Percentiles rank a stretch among this genome's conserved stretches.
Evolutionary conservation across 2,888 invertebrate genomes (phyloP).

Genomic region (Hypselothyrea guttata): DNA sequence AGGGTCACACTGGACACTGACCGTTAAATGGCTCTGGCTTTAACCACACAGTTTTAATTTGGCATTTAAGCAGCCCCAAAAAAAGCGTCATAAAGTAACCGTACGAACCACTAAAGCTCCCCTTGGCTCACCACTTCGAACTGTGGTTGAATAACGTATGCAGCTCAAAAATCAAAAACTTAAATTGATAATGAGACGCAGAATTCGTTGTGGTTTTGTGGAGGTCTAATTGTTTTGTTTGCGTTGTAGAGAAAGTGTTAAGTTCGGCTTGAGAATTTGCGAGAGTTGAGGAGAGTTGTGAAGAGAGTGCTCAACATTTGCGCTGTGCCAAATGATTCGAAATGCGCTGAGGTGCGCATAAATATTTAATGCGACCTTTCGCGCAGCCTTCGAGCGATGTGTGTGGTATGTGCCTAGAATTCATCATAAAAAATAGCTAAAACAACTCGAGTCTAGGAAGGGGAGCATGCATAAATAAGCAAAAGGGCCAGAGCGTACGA

Average conservation of each 20-base stretch:
- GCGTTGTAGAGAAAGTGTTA: constrained; percentile 5
- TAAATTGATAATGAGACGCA: constrained; percentile 76
- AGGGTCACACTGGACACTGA: constrained; percentile 13
- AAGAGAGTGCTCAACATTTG: not conserved
- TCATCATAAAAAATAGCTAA: constrained; percentile 56
- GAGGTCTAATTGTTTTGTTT: constrained; percentile 38
- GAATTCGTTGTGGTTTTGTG: constrained; percentile 18
- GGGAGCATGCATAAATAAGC: constrained; percentile 68
- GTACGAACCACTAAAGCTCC: constrained; percentile 23
- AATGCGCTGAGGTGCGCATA: constrained; percentile 73
- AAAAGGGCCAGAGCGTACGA: constrained; percentile 33
- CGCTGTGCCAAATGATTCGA: constrained; percentile 9
- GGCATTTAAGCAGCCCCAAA: constrained; percentile 70
- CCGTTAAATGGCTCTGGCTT: constrained; percentile 56
- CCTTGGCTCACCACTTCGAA: not conserved
- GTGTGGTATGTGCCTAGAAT: constrained; percentile 77
- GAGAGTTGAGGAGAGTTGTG: not conserved
- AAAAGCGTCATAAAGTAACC: constrained; percentile 54
- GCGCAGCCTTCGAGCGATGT: constrained; percentile 47
- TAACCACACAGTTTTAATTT: constrained; percentile 81
- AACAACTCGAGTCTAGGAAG: not conserved
- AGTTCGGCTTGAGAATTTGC: not conserved
- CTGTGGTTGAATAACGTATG: constrained; percentile 51
- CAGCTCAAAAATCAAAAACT: constrained; percentile 69
- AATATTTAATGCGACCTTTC: constrained; percentile 67